Evolutionary conservation across 2,113 vertebrate genomes (phyloP).

Genomic region (Acrocephalus arundinaceus): DNA sequence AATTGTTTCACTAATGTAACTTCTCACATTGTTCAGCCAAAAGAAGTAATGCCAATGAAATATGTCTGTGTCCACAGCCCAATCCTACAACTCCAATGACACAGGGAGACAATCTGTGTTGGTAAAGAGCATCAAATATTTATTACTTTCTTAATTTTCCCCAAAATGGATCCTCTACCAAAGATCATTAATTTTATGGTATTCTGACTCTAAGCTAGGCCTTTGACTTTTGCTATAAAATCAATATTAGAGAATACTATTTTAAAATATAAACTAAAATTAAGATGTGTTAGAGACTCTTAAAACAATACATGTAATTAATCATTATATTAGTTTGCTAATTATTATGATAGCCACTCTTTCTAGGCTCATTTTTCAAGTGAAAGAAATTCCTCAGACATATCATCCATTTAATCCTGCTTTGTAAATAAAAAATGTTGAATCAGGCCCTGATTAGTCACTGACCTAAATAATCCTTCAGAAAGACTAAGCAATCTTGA

Average conservation of each 20-base stretch:
- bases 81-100: not conserved
- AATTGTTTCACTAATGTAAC: not conserved
- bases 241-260: not conserved
- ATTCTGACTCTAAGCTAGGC: not conserved
- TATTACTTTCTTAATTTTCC: not conserved
- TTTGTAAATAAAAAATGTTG: constrained; percentile 17
- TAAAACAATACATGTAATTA: not conserved
- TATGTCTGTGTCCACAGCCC: not conserved
- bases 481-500: not conserved
- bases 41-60: constrained; percentile 21
- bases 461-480: constrained; percentile 34
- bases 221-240: not conserved
- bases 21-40: constrained; percentile 36
- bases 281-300: not conserved
- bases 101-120: constrained; percentile 26
- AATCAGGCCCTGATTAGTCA: constrained; percentile 11
- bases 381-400: not conserved
- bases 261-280: not conserved
- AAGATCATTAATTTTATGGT: not conserved
- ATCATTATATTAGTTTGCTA: not conserved
- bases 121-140: constrained; percentile 16
- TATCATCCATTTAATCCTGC: not conserved
- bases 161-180: not conserved
- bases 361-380: not conserved
- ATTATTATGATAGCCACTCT: not conserved